phyloP scores from a whole-genome alignment of 92 coral and sea anemone genomes.

The Nematostella vectensis region DNA sequence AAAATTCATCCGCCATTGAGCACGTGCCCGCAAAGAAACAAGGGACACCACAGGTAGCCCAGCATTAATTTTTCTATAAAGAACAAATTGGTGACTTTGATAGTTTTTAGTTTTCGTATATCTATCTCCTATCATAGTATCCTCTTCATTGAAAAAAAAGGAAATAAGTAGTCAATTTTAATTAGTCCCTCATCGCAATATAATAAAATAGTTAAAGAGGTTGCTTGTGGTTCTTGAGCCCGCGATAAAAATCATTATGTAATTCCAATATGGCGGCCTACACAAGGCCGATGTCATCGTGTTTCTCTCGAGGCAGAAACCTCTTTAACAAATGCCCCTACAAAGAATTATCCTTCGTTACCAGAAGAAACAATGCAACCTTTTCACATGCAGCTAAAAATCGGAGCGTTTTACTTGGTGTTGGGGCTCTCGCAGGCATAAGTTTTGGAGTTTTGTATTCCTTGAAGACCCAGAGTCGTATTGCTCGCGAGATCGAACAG shows the following conservation, averaged over 20 bases:
- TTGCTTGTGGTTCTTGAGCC: too few species aligned
- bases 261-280: conserved; percentile 35
- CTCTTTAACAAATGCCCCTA: neutral
- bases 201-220: too few species aligned
- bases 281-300: neutral
- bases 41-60: conserved; percentile 32
- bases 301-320: conserved; percentile 7
- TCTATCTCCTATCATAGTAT: too few species aligned
- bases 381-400: neutral
- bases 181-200: too few species aligned
- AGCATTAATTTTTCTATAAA: neutral
- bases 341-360: neutral
- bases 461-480: neutral
- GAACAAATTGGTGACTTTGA: too few species aligned
- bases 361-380: neutral
- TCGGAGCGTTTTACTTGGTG: neutral
- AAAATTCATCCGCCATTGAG: conserved; percentile 42
- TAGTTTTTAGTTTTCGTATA: too few species aligned
- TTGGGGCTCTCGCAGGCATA: neutral
- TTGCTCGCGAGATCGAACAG: neutral
- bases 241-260: conserved; percentile 1
- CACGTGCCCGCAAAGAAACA: conserved; percentile 8
- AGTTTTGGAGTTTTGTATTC: neutral
- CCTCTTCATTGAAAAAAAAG: too few species aligned
- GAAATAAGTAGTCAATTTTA: too few species aligned